These are phyloP conservation scores for Pegoplata infirma DNA, from an alignment of 2,888 invertebrate species.

Conservation along the genomic window DNA sequence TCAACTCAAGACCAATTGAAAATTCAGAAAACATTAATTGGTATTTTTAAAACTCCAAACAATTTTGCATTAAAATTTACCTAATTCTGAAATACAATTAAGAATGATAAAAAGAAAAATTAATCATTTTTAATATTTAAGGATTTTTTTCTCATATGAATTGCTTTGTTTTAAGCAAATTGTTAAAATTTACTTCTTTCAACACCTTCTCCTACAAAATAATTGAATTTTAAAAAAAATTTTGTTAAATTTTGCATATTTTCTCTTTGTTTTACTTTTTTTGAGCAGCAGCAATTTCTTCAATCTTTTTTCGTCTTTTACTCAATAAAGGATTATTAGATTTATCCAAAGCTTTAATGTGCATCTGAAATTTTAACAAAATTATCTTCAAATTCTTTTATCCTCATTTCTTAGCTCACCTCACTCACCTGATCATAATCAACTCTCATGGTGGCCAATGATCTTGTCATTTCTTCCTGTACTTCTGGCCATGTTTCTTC, in stretches of 20 bases:
- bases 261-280: conserved; percentile 55
- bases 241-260: neutral
- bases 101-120: too few species aligned
- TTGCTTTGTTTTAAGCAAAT: neutral
- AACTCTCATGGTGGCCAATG: conserved; percentile 98
- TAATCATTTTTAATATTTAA: too few species aligned
- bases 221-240: conserved; percentile 12
- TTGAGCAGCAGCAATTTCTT: conserved; percentile 68
- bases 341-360: conserved; percentile 94
- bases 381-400: conserved; percentile 16
- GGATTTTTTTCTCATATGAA: too few species aligned
- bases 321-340: conserved; percentile 95
- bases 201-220: neutral
- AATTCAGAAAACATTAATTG: too few species aligned
- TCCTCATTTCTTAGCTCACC: conserved; percentile 27
- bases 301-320: conserved; percentile 84
- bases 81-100: too few species aligned
- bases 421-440: conserved; percentile 91
- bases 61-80: too few species aligned
- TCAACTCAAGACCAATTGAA: too few species aligned
- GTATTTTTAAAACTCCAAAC: too few species aligned
- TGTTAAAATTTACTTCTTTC: neutral
- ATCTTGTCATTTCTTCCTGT: conserved; percentile 99
- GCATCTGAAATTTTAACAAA: conserved; percentile 80
- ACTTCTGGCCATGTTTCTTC: conserved; percentile 97